Evolutionary conservation across 2,113 vertebrate species (phyloP), one percentile per base, ranked within the genome.

Genomic region (Delphinus delphis): DNA sequence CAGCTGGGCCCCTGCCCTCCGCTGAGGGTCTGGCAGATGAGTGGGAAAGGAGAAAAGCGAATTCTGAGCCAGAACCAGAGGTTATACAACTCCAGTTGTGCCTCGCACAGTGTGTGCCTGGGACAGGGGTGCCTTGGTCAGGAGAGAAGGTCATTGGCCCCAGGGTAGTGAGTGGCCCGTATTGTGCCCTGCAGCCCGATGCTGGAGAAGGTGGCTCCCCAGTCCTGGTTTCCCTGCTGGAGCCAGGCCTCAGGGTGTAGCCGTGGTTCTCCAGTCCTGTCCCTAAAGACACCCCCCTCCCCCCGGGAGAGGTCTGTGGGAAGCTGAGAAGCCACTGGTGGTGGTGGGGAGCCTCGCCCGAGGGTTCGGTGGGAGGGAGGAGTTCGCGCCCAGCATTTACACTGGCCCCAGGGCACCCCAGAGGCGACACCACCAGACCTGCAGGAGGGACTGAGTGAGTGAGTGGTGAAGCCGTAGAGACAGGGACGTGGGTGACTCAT

Each of bases 401-500:
- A 5, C 26, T 3, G 68, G 15, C 14, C 50, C 31, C 31, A 8
- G 47, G n/a, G 58, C 3, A 4, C 15, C 55, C 55, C 20, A 0
- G 25, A 8, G 26, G 23, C 1, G 2, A 25, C 41, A 67, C 20
- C 47, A 36, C 13, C 2, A 13, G 60, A 50, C 47, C 25, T 9
- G 21, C 47, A 5, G 86, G 47, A 80, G 47, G n/a, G 9, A 8
- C 41, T 15, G 55, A 68, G 5, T 4, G 6, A 68, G 36, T n/a
- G 58, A 63, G 60, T 23, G 60, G 31, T 2, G 4, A 60, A 44
- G 62, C 15, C 12, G 31, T 5, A 11, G 74, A 38, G 55, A 28
- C 17, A 1, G 84, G 38, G 23, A 23, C 1, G 28, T 11, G 70
- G 71, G 28, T 93, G 94, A 93, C 97, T 96, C 86, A 50, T 58